Evolutionary conservation across 2,797 vertebrate genomes (phyloP).

Genomic region (Erethizon dorsatum): DNA sequence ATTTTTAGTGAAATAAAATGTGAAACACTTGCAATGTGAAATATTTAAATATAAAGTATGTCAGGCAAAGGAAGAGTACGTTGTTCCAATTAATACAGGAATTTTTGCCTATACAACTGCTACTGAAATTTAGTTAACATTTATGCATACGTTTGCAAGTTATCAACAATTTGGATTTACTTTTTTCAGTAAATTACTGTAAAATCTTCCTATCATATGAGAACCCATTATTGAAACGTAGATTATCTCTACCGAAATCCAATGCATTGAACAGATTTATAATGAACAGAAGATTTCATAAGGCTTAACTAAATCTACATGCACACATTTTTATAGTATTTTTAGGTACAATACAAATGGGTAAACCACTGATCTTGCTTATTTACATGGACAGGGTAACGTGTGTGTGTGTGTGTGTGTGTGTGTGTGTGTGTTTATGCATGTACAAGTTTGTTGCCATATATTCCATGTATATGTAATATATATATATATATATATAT

Average conservation of each 20-base stretch:
- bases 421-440: too few relatives aligned
- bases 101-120: background rate
- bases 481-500: too few relatives aligned
- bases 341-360: background rate
- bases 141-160: background rate
- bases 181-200: background rate
- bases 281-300: background rate
- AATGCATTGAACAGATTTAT: background rate
- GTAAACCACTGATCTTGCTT: background rate
- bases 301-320: background rate
- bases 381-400: background rate
- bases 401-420: background rate
- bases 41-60: background rate
- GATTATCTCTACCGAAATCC: background rate
- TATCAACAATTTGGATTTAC: background rate
- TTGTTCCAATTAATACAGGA: background rate
- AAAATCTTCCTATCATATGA: background rate
- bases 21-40: background rate
- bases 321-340: background rate
- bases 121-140: background rate
- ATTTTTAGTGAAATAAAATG: background rate
- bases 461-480: background rate
- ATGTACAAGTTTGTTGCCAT: background rate
- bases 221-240: background rate
- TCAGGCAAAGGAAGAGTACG: background rate